Evolutionary conservation across 2,888 invertebrate genomes (phyloP).

Genomic region (Iphiclides podalirius): DNA sequence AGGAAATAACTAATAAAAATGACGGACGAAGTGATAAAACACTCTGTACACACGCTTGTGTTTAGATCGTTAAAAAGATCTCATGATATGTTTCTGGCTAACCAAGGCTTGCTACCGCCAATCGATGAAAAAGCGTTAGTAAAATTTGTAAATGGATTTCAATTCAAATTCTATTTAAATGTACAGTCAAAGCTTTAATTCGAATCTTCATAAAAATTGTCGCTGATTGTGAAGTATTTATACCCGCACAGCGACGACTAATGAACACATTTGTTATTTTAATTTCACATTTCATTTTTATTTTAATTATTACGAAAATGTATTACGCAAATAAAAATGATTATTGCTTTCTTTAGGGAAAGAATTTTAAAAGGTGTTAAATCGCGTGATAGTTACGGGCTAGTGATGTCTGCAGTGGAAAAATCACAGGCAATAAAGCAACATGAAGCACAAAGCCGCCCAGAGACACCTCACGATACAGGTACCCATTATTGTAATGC

Average conservation of each 20-base stretch:
- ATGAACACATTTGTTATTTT: too few species aligned
- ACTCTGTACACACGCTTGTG: slow-evolving; percentile 97
- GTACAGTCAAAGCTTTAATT: too few species aligned
- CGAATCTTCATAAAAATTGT: too few species aligned
- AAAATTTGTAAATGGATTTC: too few species aligned
- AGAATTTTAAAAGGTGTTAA: slow-evolving; percentile 86
- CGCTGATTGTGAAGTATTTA: too few species aligned
- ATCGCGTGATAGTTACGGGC: slow-evolving; percentile 91
- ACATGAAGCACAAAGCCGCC: slow-evolving; percentile 49
- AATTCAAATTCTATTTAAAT: too few species aligned
- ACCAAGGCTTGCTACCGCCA: slow-evolving; percentile 91
- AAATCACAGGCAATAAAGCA: slow-evolving; percentile 82
- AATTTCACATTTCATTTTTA: too few species aligned
- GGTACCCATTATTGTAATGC: slow-evolving; percentile 38
- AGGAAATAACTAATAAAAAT: slow-evolving; percentile 49
- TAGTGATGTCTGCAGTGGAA: slow-evolving; percentile 89
- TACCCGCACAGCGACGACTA: too few species aligned
- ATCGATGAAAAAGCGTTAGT: slow-evolving; percentile 91
- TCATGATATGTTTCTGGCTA: slow-evolving; percentile 97
- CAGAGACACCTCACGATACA: slow-evolving; percentile 60
- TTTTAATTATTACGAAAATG: neutral
- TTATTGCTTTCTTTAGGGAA: slow-evolving; percentile 79
- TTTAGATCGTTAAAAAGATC: slow-evolving; percentile 98
- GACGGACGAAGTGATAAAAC: slow-evolving; percentile 94
- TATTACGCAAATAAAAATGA: too few species aligned